Percentiles rank a stretch among this genome's conserved stretches.
phyloP scores from a whole-genome alignment of 2,888 invertebrate genomes.

The Tanypteryx hageni region DNA sequence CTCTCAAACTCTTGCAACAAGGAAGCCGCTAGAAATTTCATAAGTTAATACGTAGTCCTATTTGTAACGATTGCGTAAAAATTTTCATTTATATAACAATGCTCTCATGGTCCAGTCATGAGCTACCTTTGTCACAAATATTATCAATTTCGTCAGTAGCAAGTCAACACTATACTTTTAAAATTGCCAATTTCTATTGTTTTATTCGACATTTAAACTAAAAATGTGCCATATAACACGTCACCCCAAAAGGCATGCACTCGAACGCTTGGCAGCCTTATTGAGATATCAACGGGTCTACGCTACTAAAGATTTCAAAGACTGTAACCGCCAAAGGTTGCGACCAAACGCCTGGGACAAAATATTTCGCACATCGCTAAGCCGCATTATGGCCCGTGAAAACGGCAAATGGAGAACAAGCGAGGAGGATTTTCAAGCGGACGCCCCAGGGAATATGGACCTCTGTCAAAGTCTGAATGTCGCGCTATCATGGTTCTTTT shows the following conservation, averaged over 20 bases:
- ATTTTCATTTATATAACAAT: no score
- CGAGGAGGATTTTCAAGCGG: neutral
- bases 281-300: neutral
- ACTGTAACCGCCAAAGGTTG: neutral
- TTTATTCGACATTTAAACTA: no score
- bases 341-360: neutral
- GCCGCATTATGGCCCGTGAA: slow-evolving; percentile 23
- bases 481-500: neutral
- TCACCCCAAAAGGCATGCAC: neutral
- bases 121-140: no score
- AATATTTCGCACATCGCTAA: neutral
- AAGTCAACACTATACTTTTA: no score
- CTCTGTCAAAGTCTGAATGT: slow-evolving; percentile 10
- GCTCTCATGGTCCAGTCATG: no score
- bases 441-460: neutral
- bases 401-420: neutral
- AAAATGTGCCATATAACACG: no score
- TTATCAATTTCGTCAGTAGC: no score
- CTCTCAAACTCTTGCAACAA: no score
- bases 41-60: no score
- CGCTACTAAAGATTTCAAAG: neutral
- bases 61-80: no score
- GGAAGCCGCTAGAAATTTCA: no score
- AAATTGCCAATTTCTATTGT: no score
- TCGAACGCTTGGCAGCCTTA: neutral